Percentiles rank a stretch among this genome's conserved stretches.
phyloP scores from a whole-genome alignment of 2,797 vertebrate species.

The Tarsius wallacei region DNA sequence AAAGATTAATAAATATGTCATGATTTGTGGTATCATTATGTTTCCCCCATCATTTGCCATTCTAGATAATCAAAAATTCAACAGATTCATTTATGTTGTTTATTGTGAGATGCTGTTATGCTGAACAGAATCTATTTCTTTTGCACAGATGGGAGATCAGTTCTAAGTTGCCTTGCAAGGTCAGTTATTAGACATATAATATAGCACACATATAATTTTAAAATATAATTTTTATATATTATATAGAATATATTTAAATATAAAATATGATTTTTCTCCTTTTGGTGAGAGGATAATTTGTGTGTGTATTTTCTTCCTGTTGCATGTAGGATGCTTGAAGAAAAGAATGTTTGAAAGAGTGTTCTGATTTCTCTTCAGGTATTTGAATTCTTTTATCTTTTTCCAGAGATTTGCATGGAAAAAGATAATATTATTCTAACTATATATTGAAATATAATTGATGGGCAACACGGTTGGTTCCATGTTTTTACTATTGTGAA shows the following conservation, averaged over 20 bases:
- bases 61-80: not conserved
- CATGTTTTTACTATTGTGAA: too few species aligned
- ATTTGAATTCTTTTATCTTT: not conserved
- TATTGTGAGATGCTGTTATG: not conserved
- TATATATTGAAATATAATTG: not conserved
- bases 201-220: rapidly evolving
- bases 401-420: not conserved
- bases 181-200: not conserved
- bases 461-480: too few species aligned
- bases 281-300: not conserved
- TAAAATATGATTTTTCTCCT: not conserved
- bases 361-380: not conserved
- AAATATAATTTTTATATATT: too few species aligned
- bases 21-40: not conserved
- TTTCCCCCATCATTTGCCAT: not conserved
- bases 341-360: not conserved
- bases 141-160: not conserved
- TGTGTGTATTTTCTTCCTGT: not conserved
- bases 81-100: rapidly evolving
- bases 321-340: not conserved
- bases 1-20: not conserved
- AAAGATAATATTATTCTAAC: not conserved
- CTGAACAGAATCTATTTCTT: not conserved
- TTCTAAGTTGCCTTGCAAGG: not conserved
- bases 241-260: not conserved